Evolutionary conservation across 2,888 invertebrate species (phyloP), one percentile per base, ranked within the genome.

Genomic region (Ecliptopera silaceata): DNA sequence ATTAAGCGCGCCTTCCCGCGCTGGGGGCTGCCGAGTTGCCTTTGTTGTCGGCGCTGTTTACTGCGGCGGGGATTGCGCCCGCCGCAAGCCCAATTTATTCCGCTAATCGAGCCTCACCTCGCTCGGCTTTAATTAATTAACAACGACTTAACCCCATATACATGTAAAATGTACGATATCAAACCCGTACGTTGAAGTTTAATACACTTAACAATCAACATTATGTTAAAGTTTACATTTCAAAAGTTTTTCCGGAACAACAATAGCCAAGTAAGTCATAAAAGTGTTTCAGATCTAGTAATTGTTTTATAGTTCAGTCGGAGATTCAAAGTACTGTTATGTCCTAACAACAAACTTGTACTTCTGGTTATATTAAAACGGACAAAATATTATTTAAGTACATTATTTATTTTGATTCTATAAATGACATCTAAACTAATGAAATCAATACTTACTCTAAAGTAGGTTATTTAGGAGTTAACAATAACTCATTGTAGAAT

Each of bases 21-120:
- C 69, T 60, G 69, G 76, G 78, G 79, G 70, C 75, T 74, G 77
- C 77, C 74, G 78, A 75, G 75, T 70, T 76, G 82, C 83, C 84
- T 88, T 87, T 88, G 88, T 89, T 87, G 86, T 81, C 79, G 80
- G 75, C 80, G 73, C 78, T 85, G 82, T 85, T 84, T 81, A 85
- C 87, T 80, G 80, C 82, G 81, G 71, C 72, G 73, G 84, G 85
- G 82, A 81, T 81, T 80, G 80, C 77, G 79, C 74, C 74, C 77
- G 77, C 83, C 82, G 79, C 84, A 84, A 85, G 82, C 84, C 75
- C 85, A 86, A 88, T 88, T 88, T 87, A 88, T 87, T 87, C 80
- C 77, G 82, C 85, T 87, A 88, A 88, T 88, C 86, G 84, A 83
- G 82, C 77, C 73, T 80, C 79, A 85, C 84, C 82, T 84, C 79